A percentile compares a stretch with the other conserved stretches of the same genome.
Conservation (phyloP, 1,140 invertebrate genomes). For the Rhynchophorus ferrugineus region DNA sequence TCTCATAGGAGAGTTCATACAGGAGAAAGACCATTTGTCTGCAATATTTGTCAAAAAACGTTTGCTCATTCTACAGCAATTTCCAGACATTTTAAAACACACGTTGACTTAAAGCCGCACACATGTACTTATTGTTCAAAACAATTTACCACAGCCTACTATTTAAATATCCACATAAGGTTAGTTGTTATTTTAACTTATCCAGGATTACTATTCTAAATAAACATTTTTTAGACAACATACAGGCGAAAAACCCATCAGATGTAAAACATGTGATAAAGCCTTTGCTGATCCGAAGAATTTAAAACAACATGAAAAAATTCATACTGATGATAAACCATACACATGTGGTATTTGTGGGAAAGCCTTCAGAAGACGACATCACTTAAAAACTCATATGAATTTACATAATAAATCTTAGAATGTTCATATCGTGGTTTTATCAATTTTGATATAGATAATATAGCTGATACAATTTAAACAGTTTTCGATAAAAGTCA, state of each 20-base stretch:
- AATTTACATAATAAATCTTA: conserved; percentile 9
- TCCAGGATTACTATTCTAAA: conserved; percentile 37
- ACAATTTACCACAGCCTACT: conserved; percentile 28
- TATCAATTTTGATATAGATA: neutral
- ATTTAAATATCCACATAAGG: conserved; percentile 42
- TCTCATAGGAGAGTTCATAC: conserved; percentile 43
- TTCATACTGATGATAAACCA: conserved; percentile 48
- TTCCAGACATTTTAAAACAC: conserved; percentile 52
- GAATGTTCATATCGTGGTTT: neutral
- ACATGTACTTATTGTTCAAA: conserved; percentile 48
- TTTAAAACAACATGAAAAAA: conserved; percentile 42
- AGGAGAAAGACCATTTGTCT: conserved; percentile 47
- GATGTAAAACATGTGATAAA: conserved; percentile 38
- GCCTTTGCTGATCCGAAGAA: conserved; percentile 29
- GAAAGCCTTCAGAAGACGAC: conserved; percentile 42
- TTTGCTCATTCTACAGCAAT: conserved; percentile 40
- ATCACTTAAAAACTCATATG: conserved; percentile 31
- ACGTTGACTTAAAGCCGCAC: conserved; percentile 53
- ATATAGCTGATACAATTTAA: no score
- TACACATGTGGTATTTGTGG: conserved; percentile 48
- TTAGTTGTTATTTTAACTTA: conserved; percentile 29
- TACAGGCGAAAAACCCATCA: conserved; percentile 43
- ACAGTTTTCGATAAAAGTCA: no score
- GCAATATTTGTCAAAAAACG: conserved; percentile 45
- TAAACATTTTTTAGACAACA: conserved; percentile 31